Evolutionary conservation across 2,888 invertebrate genomes (phyloP).

Genomic region (Notodonta ziczac): DNA sequence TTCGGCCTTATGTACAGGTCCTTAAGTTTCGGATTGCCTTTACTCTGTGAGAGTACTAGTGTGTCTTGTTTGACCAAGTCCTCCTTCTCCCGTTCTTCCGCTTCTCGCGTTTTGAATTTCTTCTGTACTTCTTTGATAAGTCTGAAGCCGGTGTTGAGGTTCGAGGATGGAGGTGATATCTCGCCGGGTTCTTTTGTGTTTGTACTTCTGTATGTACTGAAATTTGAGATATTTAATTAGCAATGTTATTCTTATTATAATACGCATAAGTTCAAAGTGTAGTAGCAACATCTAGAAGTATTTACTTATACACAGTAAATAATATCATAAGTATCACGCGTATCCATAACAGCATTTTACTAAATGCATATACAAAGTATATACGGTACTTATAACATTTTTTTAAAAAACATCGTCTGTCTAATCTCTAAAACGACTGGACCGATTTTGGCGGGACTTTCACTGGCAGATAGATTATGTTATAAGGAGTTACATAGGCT

Average conservation of each 20-base stretch:
- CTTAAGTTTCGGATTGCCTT: conserved; percentile 98
- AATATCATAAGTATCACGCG: too few relatives aligned
- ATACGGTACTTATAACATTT: too few relatives aligned
- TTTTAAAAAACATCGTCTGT: too few relatives aligned
- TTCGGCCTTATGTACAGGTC: conserved; percentile 99
- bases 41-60: conserved; percentile 95
- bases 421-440: too few relatives aligned
- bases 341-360: too few relatives aligned
- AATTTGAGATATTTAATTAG: conserved; percentile 31
- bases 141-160: conserved; percentile 98
- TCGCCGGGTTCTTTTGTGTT: conserved; percentile 99
- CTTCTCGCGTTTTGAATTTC: conserved; percentile 98
- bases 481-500: too few relatives aligned
- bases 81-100: conserved; percentile 99
- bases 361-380: too few relatives aligned
- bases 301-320: too few relatives aligned
- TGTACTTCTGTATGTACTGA: conserved; percentile 96
- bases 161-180: conserved; percentile 96
- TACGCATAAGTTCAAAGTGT: background rate
- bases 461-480: too few relatives aligned
- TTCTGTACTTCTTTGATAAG: conserved; percentile 99
- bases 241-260: background rate
- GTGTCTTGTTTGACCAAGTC: conserved; percentile 99
- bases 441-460: too few relatives aligned
- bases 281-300: too few relatives aligned